Evolutionary conservation across 2,888 invertebrate genomes (phyloP).

Genomic region (Stenchaetothrips biformis): DNA sequence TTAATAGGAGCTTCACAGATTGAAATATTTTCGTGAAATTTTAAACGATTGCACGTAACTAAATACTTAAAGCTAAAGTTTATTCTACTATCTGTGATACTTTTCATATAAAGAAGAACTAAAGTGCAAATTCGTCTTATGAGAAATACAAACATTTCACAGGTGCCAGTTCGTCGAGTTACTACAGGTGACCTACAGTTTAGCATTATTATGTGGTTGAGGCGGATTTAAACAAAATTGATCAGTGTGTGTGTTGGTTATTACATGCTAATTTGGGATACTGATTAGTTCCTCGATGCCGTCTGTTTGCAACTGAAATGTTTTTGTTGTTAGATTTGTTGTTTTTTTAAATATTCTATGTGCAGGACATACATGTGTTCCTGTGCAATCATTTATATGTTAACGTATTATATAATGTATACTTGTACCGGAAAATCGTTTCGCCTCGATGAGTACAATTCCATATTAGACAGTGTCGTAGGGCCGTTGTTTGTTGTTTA

Average conservation of each 20-base stretch:
- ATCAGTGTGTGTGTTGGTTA: not conserved
- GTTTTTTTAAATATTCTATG: not conserved
- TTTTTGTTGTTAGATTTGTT: not conserved
- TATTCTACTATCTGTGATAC: slow-evolving; percentile 19
- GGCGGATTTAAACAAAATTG: not conserved
- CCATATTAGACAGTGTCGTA: slow-evolving; percentile 4
- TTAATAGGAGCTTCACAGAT: slow-evolving; percentile 22
- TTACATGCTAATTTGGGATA: slow-evolving; percentile 21
- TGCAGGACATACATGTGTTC: not conserved
- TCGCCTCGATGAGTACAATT: slow-evolving; percentile 13
- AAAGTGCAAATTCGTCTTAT: slow-evolving; percentile 13
- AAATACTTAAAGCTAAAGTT: not conserved
- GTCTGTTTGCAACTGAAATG: slow-evolving; percentile 18
- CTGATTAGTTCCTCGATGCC: slow-evolving; percentile 11
- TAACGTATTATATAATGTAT: not conserved
- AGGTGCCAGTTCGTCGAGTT: slow-evolving; percentile 22
- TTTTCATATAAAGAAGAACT: slow-evolving; percentile 9
- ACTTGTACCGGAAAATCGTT: not conserved
- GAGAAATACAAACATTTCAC: not conserved
- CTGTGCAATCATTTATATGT: not conserved
- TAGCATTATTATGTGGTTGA: not conserved
- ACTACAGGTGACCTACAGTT: not conserved
- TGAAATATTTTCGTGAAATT: slow-evolving; percentile 22
- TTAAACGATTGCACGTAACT: not conserved
- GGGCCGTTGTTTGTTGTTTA: not conserved